Evolutionary conservation across 2,113 vertebrate species (phyloP).

Genomic region (Heptranchias perlo): DNA sequence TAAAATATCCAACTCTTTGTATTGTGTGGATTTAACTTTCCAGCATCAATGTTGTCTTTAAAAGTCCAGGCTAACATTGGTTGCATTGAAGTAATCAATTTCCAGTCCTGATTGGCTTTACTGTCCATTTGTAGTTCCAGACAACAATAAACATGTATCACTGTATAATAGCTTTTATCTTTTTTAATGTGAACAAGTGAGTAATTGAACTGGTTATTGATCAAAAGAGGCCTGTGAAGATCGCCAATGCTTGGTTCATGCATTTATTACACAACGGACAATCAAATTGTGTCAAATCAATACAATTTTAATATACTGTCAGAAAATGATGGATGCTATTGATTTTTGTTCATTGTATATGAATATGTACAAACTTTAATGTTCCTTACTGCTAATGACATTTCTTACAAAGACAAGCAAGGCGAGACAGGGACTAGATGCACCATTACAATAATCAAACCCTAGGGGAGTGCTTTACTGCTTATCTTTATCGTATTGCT

Average conservation of each 20-base stretch:
- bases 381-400: conserved; percentile 23
- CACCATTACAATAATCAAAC: conserved; percentile 2
- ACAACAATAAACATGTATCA: conserved; percentile 37
- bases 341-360: conserved; percentile 16
- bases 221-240: conserved; percentile 23
- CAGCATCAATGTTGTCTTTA: neutral
- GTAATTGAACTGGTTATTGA: conserved; percentile 37
- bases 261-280: conserved; percentile 22
- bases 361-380: conserved; percentile 37
- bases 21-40: neutral
- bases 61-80: neutral
- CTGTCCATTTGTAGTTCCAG: conserved; percentile 22
- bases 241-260: neutral
- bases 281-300: conserved; percentile 36
- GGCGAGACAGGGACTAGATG: neutral
- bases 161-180: conserved; percentile 32
- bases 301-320: conserved; percentile 33
- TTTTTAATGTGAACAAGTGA: conserved; percentile 38
- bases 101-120: conserved; percentile 24
- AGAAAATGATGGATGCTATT: conserved; percentile 34
- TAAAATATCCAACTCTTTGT: neutral
- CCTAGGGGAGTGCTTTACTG: neutral
- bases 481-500: neutral
- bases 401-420: neutral
- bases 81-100: conserved; percentile 13